Evolutionary conservation across 35 echinoderm and acorn worm genomes (phyloP).

Genomic region (Lytechinus variegatus): DNA sequence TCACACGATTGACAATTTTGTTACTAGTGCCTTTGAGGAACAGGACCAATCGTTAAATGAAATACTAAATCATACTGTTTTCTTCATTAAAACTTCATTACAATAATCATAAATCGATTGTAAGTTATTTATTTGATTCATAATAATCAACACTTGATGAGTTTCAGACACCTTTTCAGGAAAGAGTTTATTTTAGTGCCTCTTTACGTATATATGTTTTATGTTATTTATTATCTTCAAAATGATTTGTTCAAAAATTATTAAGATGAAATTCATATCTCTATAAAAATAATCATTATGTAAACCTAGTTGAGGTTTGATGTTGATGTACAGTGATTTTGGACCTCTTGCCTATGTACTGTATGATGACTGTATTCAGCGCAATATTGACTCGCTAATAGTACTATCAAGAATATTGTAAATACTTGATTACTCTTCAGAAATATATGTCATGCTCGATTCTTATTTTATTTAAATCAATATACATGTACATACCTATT

Average conservation of each 20-base stretch:
- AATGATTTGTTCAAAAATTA: too few relatives aligned
- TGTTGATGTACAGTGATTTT: neutral
- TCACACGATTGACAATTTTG: neutral
- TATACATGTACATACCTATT: neutral
- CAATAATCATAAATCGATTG: too few relatives aligned
- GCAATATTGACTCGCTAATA: neutral
- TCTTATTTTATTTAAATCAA: neutral
- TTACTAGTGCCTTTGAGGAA: neutral
- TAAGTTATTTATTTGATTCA: too few relatives aligned
- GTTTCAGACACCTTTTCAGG: too few relatives aligned
- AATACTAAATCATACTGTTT: neutral
- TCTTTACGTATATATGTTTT: too few relatives aligned
- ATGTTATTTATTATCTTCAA: too few relatives aligned
- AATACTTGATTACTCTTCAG: neutral
- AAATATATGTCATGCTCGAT: neutral
- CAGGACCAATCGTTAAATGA: neutral
- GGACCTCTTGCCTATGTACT: conserved; percentile 1
- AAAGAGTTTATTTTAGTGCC: too few relatives aligned
- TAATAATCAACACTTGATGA: too few relatives aligned
- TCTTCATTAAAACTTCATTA: too few relatives aligned
- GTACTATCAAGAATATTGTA: neutral
- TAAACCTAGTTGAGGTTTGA: too few relatives aligned
- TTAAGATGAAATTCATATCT: too few relatives aligned
- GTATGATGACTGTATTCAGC: neutral
- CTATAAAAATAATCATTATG: too few relatives aligned